phyloP scores from a whole-genome alignment of 2,888 invertebrate genomes.

The Hipparchia sbordonii region DNA sequence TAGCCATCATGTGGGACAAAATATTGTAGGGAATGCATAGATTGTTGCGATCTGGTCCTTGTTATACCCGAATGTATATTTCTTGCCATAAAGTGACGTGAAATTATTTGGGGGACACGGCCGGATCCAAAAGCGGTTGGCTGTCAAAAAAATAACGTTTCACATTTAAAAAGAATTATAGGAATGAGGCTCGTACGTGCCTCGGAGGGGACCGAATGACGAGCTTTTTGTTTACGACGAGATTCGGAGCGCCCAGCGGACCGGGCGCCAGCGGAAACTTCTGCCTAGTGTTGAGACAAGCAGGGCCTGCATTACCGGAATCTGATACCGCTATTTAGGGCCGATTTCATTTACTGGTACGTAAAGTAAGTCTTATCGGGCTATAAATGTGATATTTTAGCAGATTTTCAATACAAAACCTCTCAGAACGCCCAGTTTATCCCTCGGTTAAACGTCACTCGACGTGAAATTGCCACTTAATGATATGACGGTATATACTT shows the following conservation, averaged over 20 bases:
- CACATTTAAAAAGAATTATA: slow-evolving; percentile 76
- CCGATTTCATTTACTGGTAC: too few relatives aligned
- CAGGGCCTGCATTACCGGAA: not conserved
- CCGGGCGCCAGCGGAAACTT: slow-evolving; percentile 6
- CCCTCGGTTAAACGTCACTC: too few relatives aligned
- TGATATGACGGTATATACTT: too few relatives aligned
- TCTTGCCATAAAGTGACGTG: slow-evolving; percentile 52
- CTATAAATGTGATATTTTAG: too few relatives aligned
- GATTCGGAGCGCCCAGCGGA: not conserved
- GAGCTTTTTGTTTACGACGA: slow-evolving; percentile 37
- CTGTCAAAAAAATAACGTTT: slow-evolving; percentile 78
- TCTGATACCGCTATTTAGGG: too few relatives aligned
- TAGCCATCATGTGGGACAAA: not conserved
- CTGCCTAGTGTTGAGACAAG: not conserved
- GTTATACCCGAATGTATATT: slow-evolving; percentile 33
- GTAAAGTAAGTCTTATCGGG: too few relatives aligned
- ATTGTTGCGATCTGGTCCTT: slow-evolving; percentile 5
- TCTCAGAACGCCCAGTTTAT: too few relatives aligned
- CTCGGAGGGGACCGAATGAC: slow-evolving; percentile 44
- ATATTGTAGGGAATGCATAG: not conserved
- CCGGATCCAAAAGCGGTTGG: slow-evolving; percentile 50
- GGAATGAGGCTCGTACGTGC: slow-evolving; percentile 66
- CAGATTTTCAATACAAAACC: too few relatives aligned
- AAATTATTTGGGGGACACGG: slow-evolving; percentile 55
- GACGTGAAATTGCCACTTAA: too few relatives aligned